Percentiles rank a stretch among this genome's conserved stretches.
Evolutionary conservation across 2,113 vertebrate genomes (phyloP).

Genomic region (Malurus melanocephalus): DNA sequence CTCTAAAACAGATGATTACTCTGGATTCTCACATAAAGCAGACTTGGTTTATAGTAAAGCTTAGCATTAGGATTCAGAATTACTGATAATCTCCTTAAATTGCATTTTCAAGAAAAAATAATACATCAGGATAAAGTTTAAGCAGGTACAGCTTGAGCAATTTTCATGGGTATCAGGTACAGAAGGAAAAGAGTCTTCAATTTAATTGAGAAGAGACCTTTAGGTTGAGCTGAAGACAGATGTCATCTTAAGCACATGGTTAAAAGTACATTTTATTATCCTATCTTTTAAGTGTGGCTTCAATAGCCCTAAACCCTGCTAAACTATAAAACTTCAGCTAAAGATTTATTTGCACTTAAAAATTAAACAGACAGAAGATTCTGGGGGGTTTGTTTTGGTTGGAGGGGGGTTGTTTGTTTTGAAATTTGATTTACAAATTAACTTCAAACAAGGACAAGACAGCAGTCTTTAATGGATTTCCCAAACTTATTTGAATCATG

Average conservation of each 20-base stretch:
- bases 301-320: neutral
- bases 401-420: fast-evolving
- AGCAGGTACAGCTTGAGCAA: neutral
- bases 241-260: neutral
- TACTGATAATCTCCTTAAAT: neutral
- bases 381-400: neutral
- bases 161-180: neutral
- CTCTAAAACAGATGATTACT: neutral
- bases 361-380: neutral
- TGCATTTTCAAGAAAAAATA: neutral
- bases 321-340: neutral
- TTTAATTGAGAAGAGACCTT: neutral
- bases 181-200: neutral
- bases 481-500: neutral
- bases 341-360: neutral
- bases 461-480: neutral
- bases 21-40: neutral
- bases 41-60: neutral
- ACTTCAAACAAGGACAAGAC: neutral
- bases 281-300: neutral
- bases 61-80: neutral
- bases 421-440: neutral
- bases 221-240: neutral
- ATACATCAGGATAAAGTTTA: neutral
- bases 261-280: neutral